These are phyloP conservation scores for Papilio elwesi DNA, from an alignment of 2,888 invertebrate species.

Conservation along the genomic window DNA sequence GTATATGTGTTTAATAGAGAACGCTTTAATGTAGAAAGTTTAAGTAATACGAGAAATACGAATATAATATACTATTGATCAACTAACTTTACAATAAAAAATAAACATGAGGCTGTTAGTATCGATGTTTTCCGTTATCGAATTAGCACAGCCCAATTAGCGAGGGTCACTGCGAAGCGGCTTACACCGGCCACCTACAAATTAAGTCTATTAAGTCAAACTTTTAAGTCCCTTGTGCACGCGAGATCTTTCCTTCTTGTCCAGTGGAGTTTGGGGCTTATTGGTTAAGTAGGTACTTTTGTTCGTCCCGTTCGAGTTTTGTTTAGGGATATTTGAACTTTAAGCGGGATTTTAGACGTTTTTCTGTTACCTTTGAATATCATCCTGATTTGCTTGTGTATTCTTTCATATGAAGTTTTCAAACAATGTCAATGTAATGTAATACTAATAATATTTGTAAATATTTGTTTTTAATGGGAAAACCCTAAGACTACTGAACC, in stretches of 20 bases:
- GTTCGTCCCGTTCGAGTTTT: slow-evolving; percentile 71
- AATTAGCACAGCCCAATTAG: slow-evolving; percentile 57
- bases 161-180: slow-evolving; percentile 76
- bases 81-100: no score
- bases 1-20: no score
- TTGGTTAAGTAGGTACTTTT: slow-evolving; percentile 76
- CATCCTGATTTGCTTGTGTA: slow-evolving; percentile 23
- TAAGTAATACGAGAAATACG: no score
- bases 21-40: no score
- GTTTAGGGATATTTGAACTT: slow-evolving; percentile 67
- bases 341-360: slow-evolving; percentile 64
- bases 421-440: not conserved
- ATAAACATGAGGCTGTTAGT: not conserved
- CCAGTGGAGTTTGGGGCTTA: slow-evolving; percentile 76
- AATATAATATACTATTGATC: no score
- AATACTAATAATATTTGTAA: not conserved
- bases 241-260: slow-evolving; percentile 81
- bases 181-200: slow-evolving; percentile 77
- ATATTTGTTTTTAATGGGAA: not conserved
- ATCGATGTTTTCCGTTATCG: slow-evolving; percentile 58
- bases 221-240: slow-evolving; percentile 81
- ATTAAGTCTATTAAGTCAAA: slow-evolving; percentile 83
- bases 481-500: not conserved
- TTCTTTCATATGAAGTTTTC: not conserved
- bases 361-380: slow-evolving; percentile 26